Evolutionary conservation across 2,113 vertebrate genomes (phyloP).

Genomic region (Alethe diademata): DNA sequence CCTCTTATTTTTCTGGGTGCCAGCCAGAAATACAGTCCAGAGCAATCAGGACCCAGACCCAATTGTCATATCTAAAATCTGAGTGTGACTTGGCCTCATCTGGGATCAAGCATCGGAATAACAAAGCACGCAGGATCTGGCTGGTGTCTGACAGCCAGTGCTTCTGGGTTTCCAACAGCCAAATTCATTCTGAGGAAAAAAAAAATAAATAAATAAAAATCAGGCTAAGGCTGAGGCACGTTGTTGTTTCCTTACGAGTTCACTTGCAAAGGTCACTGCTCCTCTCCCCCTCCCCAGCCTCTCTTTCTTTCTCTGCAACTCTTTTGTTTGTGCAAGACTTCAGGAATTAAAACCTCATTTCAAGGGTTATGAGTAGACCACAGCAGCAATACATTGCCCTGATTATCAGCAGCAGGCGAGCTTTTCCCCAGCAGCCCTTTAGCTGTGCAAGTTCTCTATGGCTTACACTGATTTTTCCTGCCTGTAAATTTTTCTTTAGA

Average conservation of each 20-base stretch:
- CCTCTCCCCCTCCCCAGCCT: background rate
- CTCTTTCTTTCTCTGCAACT: conserved; percentile 1
- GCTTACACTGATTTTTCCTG: background rate
- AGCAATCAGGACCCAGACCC: background rate
- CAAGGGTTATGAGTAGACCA: conserved; percentile 31
- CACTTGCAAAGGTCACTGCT: conserved; percentile 46
- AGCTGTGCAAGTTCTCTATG: background rate
- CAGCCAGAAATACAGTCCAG: background rate
- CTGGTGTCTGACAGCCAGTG: background rate
- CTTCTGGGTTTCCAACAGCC: conserved; percentile 20
- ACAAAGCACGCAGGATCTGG: background rate
- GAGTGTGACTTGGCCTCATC: background rate
- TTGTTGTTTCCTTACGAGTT: conserved; percentile 22
- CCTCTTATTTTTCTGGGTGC: background rate
- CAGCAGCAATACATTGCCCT: background rate
- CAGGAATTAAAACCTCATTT: conserved; percentile 62
- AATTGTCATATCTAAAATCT: background rate
- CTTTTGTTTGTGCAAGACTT: conserved; percentile 51
- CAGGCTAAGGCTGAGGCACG: background rate
- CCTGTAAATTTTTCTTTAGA: background rate
- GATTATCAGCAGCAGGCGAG: conserved; percentile 33
- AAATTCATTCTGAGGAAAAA: background rate
- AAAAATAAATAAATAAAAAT: background rate
- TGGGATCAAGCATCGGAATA: background rate
- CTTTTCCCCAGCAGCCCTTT: background rate